Conservation (phyloP, 2,888 invertebrate genomes). For the Rugalucina vietnamica region DNA sequence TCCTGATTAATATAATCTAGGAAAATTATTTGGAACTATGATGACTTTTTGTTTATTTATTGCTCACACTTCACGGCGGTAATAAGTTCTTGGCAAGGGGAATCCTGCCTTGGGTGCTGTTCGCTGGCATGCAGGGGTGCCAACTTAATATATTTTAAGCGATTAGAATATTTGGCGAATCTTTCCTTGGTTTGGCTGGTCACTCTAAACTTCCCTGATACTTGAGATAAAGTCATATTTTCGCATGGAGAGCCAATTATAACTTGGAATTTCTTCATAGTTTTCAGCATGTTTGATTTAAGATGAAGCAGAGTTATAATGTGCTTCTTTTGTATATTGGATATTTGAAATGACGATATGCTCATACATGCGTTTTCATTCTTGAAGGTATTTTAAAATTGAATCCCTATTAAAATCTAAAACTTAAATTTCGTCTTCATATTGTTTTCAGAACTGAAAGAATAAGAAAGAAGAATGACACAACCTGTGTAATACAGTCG, state of each 20-base stretch:
- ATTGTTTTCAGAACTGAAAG: too few species aligned
- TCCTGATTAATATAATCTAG: too few species aligned
- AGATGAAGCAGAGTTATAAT: neutral
- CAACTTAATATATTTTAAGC: conserved; percentile 56
- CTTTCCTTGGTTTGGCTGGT: conserved; percentile 15
- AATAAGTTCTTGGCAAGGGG: conserved; percentile 56
- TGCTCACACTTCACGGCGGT: conserved; percentile 10
- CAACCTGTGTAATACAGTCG: too few species aligned
- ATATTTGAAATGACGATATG: neutral
- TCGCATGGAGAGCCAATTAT: neutral
- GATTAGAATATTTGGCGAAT: conserved; percentile 61
- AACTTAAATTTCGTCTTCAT: too few species aligned
- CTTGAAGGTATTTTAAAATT: neutral
- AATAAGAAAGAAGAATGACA: too few species aligned
- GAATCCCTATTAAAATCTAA: too few species aligned
- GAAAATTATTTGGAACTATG: neutral
- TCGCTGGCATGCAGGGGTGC: conserved; percentile 34
- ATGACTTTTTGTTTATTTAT: conserved; percentile 12
- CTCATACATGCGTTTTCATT: neutral
- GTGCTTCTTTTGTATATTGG: neutral
- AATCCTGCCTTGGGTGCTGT: conserved; percentile 19
- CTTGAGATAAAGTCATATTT: conserved; percentile 7
- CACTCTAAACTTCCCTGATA: conserved; percentile 1
- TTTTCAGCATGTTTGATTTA: neutral
- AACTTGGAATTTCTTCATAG: neutral